These are phyloP conservation scores for Pseudoatta argentina DNA, from an alignment of 1,140 invertebrate species.

Conservation along the genomic window DNA sequence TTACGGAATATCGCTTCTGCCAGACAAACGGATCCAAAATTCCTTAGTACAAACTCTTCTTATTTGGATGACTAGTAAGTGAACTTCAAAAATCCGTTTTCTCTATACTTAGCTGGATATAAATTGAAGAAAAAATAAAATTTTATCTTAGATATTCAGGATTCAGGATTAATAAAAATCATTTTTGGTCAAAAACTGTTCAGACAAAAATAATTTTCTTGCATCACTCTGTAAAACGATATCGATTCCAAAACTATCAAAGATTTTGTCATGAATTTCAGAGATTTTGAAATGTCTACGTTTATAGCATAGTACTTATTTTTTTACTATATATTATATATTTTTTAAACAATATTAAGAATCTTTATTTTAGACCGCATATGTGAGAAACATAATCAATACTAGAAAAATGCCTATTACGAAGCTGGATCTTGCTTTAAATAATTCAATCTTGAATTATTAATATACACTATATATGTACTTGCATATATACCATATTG, in stretches of 20 bases:
- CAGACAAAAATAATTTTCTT: neutral
- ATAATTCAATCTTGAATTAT: no score
- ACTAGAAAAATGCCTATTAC: no score
- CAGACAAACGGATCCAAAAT: conserved; percentile 19
- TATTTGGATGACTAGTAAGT: neutral
- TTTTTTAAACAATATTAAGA: neutral
- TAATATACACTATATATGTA: no score
- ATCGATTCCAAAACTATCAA: neutral
- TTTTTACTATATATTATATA: neutral
- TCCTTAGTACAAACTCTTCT: neutral
- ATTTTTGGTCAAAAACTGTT: neutral
- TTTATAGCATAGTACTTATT: neutral
- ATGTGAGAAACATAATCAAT: no score
- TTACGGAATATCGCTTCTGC: conserved; percentile 58
- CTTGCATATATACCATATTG: no score
- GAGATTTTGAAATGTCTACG: neutral
- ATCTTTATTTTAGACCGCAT: no score
- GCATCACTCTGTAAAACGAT: neutral
- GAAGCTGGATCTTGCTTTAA: no score
- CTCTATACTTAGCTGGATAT: neutral
- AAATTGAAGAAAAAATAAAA: neutral
- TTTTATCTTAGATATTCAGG: neutral
- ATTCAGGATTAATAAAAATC: no score
- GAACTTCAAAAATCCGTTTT: neutral
- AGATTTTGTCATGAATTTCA: neutral